Conservation (phyloP, 1,140 invertebrate species). For the Gonatopus flavifemur region DNA sequence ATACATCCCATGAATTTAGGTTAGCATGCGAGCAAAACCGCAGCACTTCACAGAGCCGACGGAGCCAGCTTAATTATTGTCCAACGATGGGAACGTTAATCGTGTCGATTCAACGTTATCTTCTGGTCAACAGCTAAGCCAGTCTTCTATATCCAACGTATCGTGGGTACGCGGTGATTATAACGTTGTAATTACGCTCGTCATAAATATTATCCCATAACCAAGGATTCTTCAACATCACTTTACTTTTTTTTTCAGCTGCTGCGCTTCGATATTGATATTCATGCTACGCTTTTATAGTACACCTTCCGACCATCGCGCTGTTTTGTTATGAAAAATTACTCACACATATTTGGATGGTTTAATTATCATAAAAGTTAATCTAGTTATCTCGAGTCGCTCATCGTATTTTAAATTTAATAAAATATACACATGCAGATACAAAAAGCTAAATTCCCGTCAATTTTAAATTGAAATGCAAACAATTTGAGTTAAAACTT, state of each 20-base stretch:
- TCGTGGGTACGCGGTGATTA: slow-evolving; percentile 17
- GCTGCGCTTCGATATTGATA: background rate
- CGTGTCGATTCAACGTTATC: slow-evolving; percentile 32
- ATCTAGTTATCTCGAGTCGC: too few species aligned
- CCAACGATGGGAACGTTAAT: slow-evolving; percentile 39
- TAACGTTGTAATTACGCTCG: slow-evolving; percentile 10
- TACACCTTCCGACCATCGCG: too few species aligned
- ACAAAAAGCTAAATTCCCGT: too few species aligned
- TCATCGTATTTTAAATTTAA: too few species aligned
- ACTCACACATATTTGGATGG: too few species aligned
- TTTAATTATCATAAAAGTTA: too few species aligned
- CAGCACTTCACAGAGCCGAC: slow-evolving; percentile 39
- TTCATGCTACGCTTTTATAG: too few species aligned
- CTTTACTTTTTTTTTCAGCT: background rate
- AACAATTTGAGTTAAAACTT: too few species aligned
- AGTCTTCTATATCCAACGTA: background rate
- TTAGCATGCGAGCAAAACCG: slow-evolving; percentile 51
- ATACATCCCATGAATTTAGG: slow-evolving; percentile 51
- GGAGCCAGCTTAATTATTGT: slow-evolving; percentile 45
- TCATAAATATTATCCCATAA: slow-evolving; percentile 9
- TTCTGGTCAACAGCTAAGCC: slow-evolving; percentile 13
- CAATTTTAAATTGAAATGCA: too few species aligned
- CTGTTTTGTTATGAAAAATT: too few species aligned
- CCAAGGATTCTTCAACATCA: background rate
- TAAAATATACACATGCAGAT: too few species aligned